Conservation (phyloP, 2,888 invertebrate genomes). For the Caradrina clavipalpis region DNA sequence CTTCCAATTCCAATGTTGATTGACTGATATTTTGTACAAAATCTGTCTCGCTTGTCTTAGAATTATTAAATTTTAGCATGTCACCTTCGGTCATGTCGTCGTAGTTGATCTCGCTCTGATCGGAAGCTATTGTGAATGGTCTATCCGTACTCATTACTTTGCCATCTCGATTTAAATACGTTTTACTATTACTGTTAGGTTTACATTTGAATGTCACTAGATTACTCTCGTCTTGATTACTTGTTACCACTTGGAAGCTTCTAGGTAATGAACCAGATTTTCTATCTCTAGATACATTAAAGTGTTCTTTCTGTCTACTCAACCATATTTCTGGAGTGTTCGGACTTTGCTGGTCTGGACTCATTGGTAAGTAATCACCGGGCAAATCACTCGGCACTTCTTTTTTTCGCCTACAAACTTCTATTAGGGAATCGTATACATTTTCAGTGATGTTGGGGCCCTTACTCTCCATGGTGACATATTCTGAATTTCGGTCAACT, state of each 20-base stretch:
- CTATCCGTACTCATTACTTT: constrained; percentile 92
- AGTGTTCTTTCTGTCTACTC: constrained; percentile 93
- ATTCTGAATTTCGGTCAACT: constrained; percentile 73
- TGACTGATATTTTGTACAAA: constrained; percentile 84
- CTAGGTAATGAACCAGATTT: constrained; percentile 95
- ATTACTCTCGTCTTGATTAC: constrained; percentile 87
- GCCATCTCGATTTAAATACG: constrained; percentile 91
- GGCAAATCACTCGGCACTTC: constrained; percentile 75
- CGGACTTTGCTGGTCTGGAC: constrained; percentile 88
- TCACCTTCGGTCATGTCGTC: constrained; percentile 91
- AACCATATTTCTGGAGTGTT: constrained; percentile 93
- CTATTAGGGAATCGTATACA: constrained; percentile 83
- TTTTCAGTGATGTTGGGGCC: constrained; percentile 75
- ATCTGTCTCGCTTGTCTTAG: constrained; percentile 78
- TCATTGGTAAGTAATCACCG: constrained; percentile 86
- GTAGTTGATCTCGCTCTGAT: constrained; percentile 93
- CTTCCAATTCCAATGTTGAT: constrained; percentile 87
- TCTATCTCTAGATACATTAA: constrained; percentile 92
- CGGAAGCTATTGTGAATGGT: constrained; percentile 94
- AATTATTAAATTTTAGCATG: constrained; percentile 85
- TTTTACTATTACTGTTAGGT: constrained; percentile 85
- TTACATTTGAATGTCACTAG: constrained; percentile 85
- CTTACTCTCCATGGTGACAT: constrained; percentile 82
- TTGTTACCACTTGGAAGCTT: constrained; percentile 93
- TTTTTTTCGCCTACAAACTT: constrained; percentile 83